Evolutionary conservation across 1,140 invertebrate species (phyloP).

Genomic region (Spodoptera frugiperda): DNA sequence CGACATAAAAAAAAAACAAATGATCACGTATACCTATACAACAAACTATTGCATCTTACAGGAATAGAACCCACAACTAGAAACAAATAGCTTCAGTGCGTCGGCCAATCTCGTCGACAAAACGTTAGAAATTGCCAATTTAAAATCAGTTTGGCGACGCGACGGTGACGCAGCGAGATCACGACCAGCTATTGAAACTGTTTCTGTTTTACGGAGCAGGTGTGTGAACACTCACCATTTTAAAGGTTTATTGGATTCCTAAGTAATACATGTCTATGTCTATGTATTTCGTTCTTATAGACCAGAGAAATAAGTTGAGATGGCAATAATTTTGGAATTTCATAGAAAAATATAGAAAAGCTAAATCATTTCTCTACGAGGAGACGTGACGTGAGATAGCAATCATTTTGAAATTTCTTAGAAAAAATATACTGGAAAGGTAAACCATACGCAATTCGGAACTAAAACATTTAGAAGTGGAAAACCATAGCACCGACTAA

Average conservation of each 20-base stretch:
- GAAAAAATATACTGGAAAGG: no score
- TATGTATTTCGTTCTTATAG: neutral
- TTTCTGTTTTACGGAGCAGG: neutral
- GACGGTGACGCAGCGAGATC: neutral
- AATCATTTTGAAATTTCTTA: no score
- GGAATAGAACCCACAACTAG: neutral
- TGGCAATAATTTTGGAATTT: neutral
- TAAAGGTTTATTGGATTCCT: no score
- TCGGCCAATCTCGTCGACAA: neutral
- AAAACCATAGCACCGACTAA: no score
- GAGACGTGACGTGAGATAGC: no score
- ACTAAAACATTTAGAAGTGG: no score
- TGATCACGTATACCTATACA: neutral
- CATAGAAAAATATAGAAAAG: neutral
- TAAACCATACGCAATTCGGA: no score
- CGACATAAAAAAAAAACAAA: no score
- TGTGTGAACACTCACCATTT: no score
- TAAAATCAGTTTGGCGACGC: constrained; percentile 17
- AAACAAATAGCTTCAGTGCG: neutral
- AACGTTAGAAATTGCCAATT: constrained; percentile 24
- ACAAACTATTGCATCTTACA: neutral
- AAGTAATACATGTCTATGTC: no score
- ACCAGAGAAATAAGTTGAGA: neutral
- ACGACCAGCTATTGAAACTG: neutral
- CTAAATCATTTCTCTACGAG: no score